Percentiles rank a stretch among this genome's conserved stretches.
phyloP scores from a whole-genome alignment of 2,888 invertebrate genomes.

The Prosapia bicincta region DNA sequence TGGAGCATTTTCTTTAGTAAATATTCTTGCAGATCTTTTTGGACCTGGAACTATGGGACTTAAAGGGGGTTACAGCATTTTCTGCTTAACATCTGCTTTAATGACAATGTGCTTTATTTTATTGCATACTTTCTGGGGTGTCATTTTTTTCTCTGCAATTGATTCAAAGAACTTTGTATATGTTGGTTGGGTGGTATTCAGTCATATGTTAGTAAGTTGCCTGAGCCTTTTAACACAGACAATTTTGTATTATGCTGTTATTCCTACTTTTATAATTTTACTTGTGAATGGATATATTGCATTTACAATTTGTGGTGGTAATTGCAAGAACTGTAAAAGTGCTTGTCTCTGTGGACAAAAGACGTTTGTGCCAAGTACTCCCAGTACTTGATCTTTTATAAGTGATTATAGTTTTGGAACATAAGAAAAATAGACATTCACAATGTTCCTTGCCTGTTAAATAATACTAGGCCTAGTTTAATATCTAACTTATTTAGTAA shows the following conservation, averaged over 20 bases:
- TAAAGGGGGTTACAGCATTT: slow-evolving; percentile 74
- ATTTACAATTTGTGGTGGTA: slow-evolving; percentile 68
- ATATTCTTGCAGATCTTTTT: slow-evolving; percentile 90
- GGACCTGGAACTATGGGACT: slow-evolving; percentile 96
- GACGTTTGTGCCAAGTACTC: slow-evolving; percentile 19
- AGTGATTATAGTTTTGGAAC: neutral
- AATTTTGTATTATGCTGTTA: slow-evolving; percentile 28
- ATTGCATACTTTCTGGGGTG: slow-evolving; percentile 92
- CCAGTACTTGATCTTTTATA: slow-evolving; percentile 16
- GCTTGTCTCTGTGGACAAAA: slow-evolving; percentile 21
- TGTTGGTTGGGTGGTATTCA: slow-evolving; percentile 66
- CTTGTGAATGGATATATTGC: slow-evolving; percentile 63
- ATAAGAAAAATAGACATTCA: neutral
- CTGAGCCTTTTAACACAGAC: slow-evolving; percentile 70
- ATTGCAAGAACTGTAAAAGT: slow-evolving; percentile 23
- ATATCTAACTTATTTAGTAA: neutral
- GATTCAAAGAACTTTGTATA: slow-evolving; percentile 70
- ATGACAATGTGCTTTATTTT: slow-evolving; percentile 86
- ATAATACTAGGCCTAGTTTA: neutral
- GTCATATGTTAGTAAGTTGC: slow-evolving; percentile 77
- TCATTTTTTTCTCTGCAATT: slow-evolving; percentile 82
- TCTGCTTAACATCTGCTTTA: slow-evolving; percentile 86
- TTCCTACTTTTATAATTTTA: slow-evolving; percentile 50
- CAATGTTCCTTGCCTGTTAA: neutral
- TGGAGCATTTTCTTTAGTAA: slow-evolving; percentile 91